phyloP scores from a whole-genome alignment of 2,888 invertebrate species.

The Leucophora obtusa region DNA sequence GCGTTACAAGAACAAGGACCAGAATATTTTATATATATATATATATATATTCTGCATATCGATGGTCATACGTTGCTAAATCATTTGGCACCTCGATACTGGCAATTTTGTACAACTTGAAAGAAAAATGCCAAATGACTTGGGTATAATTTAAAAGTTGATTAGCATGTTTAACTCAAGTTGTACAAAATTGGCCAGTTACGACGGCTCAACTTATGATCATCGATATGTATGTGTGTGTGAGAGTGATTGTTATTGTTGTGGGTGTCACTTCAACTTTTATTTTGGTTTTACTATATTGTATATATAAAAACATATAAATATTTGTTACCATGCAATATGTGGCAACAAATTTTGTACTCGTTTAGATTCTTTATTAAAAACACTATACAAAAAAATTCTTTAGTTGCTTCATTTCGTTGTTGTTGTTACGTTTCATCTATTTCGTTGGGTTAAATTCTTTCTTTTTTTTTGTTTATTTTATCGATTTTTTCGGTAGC shows the following conservation, averaged over 20 bases:
- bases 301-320: neutral
- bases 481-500: conserved; percentile 50
- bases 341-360: conserved; percentile 35
- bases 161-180: too few relatives aligned
- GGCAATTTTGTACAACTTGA: too few relatives aligned
- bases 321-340: conserved; percentile 49
- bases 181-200: too few relatives aligned
- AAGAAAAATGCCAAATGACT: too few relatives aligned
- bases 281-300: conserved; percentile 11
- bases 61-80: too few relatives aligned
- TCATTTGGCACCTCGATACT: too few relatives aligned
- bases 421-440: conserved; percentile 1
- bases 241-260: conserved; percentile 4
- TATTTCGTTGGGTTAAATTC: conserved; percentile 34
- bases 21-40: conserved; percentile 8
- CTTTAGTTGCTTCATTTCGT: conserved; percentile 16
- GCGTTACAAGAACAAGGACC: conserved; percentile 2
- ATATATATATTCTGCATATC: neutral
- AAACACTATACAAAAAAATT: conserved; percentile 9
- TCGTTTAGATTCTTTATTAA: conserved; percentile 39
- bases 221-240: neutral
- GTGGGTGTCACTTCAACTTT: conserved; percentile 38
- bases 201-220: too few relatives aligned
- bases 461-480: conserved; percentile 19
- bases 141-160: too few relatives aligned